Evolutionary conservation across 2,888 invertebrate genomes (phyloP).

Genomic region (Lochmaea capreae): DNA sequence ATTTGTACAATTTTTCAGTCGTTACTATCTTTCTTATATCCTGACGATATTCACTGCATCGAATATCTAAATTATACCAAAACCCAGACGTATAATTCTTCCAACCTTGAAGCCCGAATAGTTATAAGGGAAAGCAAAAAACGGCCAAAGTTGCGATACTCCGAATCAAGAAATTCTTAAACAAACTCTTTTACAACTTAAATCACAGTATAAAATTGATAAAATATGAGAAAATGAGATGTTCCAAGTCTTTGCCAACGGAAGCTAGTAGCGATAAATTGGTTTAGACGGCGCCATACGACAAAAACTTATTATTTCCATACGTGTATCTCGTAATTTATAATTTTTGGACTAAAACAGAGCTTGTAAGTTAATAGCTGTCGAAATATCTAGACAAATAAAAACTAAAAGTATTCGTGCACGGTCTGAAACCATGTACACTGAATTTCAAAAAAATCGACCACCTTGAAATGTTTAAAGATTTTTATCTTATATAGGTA

Average conservation of each 20-base stretch:
- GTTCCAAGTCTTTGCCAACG: conserved; percentile 33
- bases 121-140: conserved; percentile 4
- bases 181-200: conserved; percentile 14
- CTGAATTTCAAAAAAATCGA: no score
- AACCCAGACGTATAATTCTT: conserved; percentile 16
- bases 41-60: background rate
- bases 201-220: conserved; percentile 28
- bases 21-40: background rate
- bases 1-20: background rate
- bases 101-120: conserved; percentile 7
- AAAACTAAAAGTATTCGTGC: background rate
- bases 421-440: no score
- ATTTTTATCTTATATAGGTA: no score
- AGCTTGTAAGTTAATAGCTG: conserved; percentile 18
- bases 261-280: conserved; percentile 29
- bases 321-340: conserved; percentile 29
- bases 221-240: conserved; percentile 34
- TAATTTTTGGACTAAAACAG: conserved; percentile 31
- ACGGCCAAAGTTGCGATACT: background rate
- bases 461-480: no score
- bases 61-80: conserved; percentile 5
- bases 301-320: conserved; percentile 41
- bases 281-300: conserved; percentile 32
- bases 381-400: background rate
- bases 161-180: conserved; percentile 13